These are phyloP conservation scores for Otus sunia DNA, from an alignment of 2,113 vertebrate genomes.

Conservation along the genomic window DNA sequence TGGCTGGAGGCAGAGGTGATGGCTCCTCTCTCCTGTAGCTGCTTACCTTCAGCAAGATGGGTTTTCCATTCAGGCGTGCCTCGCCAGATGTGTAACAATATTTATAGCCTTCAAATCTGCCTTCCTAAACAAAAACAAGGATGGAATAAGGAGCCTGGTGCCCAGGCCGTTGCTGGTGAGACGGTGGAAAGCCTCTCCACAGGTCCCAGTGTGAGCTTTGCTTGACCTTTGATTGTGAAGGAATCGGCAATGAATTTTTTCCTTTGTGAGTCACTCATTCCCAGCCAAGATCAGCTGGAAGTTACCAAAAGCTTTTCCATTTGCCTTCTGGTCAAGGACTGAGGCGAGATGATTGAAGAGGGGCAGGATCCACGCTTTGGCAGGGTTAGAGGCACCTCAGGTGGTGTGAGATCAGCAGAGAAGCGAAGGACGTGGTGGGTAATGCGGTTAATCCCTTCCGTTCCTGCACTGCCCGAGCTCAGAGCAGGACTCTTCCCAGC, in stretches of 20 bases:
- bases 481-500: neutral
- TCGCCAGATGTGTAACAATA: neutral
- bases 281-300: conserved; percentile 34
- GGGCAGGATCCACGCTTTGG: neutral
- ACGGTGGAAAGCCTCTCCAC: neutral
- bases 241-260: neutral
- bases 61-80: neutral
- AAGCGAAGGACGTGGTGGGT: neutral
- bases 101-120: neutral
- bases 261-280: conserved; percentile 35
- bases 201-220: neutral
- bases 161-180: neutral
- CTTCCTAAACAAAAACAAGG: neutral
- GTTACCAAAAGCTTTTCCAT: conserved; percentile 33
- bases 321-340: neutral
- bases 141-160: neutral
- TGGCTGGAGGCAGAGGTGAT: neutral
- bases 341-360: neutral
- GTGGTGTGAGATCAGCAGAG: neutral
- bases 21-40: neutral
- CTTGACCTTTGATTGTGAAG: conserved; percentile 21
- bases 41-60: neutral
- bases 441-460: neutral
- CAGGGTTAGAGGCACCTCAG: neutral
- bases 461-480: accelerated